phyloP scores from a whole-genome alignment of 2,113 vertebrate genomes.

The Tyto alba region DNA sequence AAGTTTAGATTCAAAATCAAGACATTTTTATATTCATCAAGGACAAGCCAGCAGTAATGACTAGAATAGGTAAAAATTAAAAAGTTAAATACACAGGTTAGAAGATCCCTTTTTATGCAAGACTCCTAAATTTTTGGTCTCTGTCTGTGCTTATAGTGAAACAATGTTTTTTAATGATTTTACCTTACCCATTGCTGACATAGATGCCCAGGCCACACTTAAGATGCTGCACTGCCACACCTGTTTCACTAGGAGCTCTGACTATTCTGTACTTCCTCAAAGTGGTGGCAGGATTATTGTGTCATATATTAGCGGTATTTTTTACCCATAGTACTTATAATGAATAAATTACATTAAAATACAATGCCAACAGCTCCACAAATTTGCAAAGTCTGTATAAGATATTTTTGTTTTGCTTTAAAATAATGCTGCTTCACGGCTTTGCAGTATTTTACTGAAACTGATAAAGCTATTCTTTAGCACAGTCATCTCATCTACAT shows the following conservation, averaged over 20 bases:
- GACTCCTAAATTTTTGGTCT: neutral
- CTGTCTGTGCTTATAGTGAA: neutral
- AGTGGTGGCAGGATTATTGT: neutral
- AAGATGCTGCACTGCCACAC: neutral
- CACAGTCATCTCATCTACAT: neutral
- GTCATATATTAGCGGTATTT: neutral
- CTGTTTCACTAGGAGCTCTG: neutral
- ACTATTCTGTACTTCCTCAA: neutral
- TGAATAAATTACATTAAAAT: neutral
- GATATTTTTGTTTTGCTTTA: slow-evolving; percentile 4
- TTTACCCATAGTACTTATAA: neutral
- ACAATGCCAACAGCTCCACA: neutral
- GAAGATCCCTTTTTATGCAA: neutral
- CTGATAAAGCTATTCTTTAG: neutral
- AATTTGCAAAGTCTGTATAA: neutral
- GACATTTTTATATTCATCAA: neutral
- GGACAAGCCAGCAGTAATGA: neutral
- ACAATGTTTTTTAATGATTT: neutral
- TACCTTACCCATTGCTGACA: neutral
- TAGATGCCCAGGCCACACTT: neutral
- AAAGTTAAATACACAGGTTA: neutral
- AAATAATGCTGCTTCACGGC: neutral
- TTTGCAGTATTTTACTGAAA: slow-evolving; percentile 5
- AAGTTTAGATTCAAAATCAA: neutral
- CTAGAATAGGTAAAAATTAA: neutral